Percentiles rank a stretch among this genome's conserved stretches.
phyloP scores from a whole-genome alignment of 2,113 vertebrate species.

The Ceratotherium simum region DNA sequence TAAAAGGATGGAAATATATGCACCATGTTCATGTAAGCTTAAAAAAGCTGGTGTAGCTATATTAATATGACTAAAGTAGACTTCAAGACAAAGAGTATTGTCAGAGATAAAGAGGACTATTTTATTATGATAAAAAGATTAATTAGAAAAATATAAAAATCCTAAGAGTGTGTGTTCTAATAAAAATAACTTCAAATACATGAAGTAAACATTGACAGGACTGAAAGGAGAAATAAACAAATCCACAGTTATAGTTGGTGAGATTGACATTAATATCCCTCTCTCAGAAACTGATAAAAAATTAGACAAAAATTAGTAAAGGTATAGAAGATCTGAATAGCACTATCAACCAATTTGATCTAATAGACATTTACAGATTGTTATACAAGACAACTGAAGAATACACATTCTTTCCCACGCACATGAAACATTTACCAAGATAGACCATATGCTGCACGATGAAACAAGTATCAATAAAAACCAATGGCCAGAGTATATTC shows the following conservation, averaged over 20 bases:
- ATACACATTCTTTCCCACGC: neutral
- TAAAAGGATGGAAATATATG: neutral
- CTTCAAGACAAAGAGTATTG: neutral
- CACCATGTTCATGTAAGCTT: neutral
- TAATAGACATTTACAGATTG: neutral
- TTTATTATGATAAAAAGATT: neutral
- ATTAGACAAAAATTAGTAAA: neutral
- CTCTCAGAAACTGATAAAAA: neutral
- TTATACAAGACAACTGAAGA: neutral
- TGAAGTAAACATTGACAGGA: neutral
- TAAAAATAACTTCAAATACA: neutral
- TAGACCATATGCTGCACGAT: neutral
- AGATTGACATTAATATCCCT: neutral
- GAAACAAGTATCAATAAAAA: neutral
- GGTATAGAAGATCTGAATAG: neutral
- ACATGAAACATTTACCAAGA: neutral
- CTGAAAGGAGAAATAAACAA: neutral
- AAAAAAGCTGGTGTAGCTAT: neutral
- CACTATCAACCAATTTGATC: neutral
- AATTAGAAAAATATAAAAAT: neutral
- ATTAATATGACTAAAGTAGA: neutral
- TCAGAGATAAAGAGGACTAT: neutral
- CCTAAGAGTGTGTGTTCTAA: neutral
- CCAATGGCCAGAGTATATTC: neutral
- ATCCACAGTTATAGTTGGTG: neutral